Conservation (phyloP, 1,140 invertebrate species). For the Drosophila nigrodunni region DNA sequence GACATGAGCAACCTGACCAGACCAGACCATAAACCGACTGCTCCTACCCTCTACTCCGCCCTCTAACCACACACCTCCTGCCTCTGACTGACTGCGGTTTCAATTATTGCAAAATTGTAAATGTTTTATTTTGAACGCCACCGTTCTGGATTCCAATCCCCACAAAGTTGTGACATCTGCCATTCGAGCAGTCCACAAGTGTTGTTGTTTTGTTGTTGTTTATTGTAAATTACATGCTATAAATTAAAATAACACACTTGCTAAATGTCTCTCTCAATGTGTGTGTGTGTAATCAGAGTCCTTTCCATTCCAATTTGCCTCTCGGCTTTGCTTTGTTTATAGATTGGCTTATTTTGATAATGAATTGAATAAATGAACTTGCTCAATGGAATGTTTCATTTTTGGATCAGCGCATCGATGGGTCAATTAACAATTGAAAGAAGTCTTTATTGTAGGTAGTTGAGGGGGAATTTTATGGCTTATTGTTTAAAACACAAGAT, state of each 20-base stretch:
- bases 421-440: background rate
- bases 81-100: conserved; percentile 59
- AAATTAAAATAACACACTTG: conserved; percentile 78
- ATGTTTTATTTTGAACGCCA: conserved; percentile 41
- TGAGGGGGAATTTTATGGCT: background rate
- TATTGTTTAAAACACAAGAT: too few relatives aligned
- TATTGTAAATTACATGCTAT: conserved; percentile 74
- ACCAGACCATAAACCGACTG: conserved; percentile 13
- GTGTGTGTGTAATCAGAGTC: background rate
- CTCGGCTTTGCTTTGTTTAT: conserved; percentile 17
- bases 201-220: conserved; percentile 57
- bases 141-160: background rate
- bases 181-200: conserved; percentile 23
- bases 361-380: conserved; percentile 50
- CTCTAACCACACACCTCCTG: background rate
- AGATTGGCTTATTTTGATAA: conserved; percentile 46
- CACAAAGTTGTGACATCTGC: conserved; percentile 53
- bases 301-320: background rate
- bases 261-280: conserved; percentile 57
- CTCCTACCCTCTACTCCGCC: background rate
- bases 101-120: conserved; percentile 77
- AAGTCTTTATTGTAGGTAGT: background rate
- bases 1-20: conserved; percentile 42
- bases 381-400: conserved; percentile 30
- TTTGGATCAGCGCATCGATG: background rate